Conservation (phyloP, 2,797 vertebrate genomes). For the Hirundo rustica region DNA sequence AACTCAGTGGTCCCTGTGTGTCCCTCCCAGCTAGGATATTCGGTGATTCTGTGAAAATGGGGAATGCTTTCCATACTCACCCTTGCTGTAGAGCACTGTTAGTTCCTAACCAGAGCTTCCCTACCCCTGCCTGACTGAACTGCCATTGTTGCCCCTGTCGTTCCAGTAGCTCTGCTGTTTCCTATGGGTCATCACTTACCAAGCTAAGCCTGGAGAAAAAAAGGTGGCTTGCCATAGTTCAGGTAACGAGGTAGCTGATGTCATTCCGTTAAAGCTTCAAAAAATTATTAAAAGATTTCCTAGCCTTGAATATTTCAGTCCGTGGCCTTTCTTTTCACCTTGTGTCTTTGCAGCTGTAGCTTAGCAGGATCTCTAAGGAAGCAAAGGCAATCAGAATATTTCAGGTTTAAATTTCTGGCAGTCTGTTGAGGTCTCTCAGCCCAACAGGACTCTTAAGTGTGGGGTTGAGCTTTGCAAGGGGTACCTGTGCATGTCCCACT, state of each 20-base stretch:
- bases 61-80: neutral
- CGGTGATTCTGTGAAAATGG: neutral
- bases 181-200: neutral
- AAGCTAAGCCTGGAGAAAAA: neutral
- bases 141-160: neutral
- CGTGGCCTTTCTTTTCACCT: neutral
- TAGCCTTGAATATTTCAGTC: neutral
- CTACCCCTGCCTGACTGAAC: neutral
- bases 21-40: neutral
- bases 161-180: neutral
- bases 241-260: neutral
- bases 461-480: neutral
- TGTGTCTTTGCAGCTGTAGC: neutral
- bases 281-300: neutral
- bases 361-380: neutral
- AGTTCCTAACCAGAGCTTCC: neutral
- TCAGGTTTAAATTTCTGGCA: neutral
- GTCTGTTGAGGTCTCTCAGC: neutral
- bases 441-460: neutral
- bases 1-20: neutral
- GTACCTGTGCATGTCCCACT: neutral
- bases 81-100: fast-evolving
- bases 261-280: neutral
- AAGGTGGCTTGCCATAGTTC: neutral
- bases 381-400: neutral